These are phyloP conservation scores for Tenebrio molitor DNA, from an alignment of 1,140 invertebrate genomes.

Conservation along the genomic window DNA sequence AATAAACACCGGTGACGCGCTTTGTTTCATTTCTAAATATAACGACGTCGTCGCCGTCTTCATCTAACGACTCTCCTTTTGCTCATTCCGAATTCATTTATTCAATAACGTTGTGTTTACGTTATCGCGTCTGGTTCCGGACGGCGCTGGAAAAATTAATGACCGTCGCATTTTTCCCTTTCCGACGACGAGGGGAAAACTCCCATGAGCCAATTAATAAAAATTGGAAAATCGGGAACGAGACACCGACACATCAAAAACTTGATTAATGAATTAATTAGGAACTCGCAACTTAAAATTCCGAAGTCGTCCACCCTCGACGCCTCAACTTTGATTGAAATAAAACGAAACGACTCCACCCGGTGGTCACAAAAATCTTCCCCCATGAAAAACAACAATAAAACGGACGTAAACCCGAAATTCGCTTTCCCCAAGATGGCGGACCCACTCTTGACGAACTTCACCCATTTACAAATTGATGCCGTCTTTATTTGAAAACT, in stretches of 20 bases:
- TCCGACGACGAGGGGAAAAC: not conserved
- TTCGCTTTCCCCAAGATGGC: too few species aligned
- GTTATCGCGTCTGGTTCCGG: too few species aligned
- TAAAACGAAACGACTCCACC: too few species aligned
- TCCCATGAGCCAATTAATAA: conserved; percentile 17
- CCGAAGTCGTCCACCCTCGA: too few species aligned
- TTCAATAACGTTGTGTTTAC: conserved; percentile 27
- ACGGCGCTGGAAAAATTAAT: not conserved
- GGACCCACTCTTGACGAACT: not conserved
- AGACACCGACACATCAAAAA: conserved; percentile 20
- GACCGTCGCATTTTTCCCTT: not conserved
- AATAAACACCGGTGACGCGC: not conserved
- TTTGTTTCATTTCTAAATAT: conserved; percentile 11
- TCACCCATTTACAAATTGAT: not conserved
- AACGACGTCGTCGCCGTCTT: not conserved
- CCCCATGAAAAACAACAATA: too few species aligned
- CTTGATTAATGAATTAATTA: conserved; percentile 27
- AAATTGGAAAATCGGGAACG: not conserved
- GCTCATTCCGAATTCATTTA: conserved; percentile 24
- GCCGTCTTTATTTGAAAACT: too few species aligned
- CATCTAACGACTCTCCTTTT: too few species aligned
- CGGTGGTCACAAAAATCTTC: too few species aligned
- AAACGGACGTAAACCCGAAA: too few species aligned
- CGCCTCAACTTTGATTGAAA: too few species aligned
- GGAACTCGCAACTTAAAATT: not conserved